Conservation (phyloP, 2,888 invertebrate genomes). For the Acanthacorydalis orientalis region DNA sequence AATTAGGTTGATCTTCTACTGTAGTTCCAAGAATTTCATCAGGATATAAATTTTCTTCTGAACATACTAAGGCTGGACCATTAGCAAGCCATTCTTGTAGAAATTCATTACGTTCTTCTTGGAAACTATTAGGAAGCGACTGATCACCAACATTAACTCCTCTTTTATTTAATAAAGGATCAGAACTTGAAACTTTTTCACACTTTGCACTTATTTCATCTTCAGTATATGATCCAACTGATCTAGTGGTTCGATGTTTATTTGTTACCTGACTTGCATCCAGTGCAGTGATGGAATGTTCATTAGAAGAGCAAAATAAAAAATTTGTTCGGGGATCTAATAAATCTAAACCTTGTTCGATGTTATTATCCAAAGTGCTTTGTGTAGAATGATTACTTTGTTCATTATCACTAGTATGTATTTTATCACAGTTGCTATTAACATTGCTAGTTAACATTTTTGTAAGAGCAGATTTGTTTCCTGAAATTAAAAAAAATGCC, state of each 20-base stretch:
- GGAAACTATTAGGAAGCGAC: constrained; percentile 9
- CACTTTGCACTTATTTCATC: constrained; percentile 13
- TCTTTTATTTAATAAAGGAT: constrained; percentile 14
- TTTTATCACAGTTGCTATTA: constrained; percentile 2
- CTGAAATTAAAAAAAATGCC: no score
- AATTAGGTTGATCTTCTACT: not conserved
- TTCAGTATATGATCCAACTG: constrained; percentile 18
- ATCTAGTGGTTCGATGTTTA: constrained; percentile 16
- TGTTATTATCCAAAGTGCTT: constrained; percentile 9
- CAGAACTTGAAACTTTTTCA: constrained; percentile 16
- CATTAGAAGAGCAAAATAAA: constrained; percentile 9
- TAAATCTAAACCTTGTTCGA: constrained; percentile 24
- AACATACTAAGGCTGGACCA: constrained; percentile 16
- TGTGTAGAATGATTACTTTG: not conserved
- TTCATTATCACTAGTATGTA: constrained; percentile 1
- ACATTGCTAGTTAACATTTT: no score
- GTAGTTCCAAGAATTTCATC: constrained; percentile 15
- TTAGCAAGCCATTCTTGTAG: constrained; percentile 19
- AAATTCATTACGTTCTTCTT: constrained; percentile 15
- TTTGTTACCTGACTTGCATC: constrained; percentile 9
- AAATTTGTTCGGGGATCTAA: constrained; percentile 15
- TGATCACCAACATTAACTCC: constrained; percentile 3
- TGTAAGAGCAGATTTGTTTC: no score
- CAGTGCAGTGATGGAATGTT: constrained; percentile 7
- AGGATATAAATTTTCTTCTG: constrained; percentile 18